phyloP scores from a whole-genome alignment of 2,797 vertebrate species.

The Craterocephalus amniculus region DNA sequence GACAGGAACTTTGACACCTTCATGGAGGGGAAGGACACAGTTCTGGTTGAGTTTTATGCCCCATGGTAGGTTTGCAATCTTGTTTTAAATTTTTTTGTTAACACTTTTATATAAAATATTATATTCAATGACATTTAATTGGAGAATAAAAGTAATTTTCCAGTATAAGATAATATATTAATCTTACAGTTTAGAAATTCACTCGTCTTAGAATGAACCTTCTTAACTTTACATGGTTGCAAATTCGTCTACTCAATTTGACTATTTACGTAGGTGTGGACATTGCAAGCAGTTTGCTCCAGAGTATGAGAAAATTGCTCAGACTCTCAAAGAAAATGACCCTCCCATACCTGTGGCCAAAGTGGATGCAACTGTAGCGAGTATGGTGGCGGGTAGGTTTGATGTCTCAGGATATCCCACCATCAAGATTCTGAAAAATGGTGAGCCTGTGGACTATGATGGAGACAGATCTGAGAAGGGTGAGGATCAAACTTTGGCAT shows the following conservation, averaged over 20 bases:
- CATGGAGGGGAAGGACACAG: conserved; percentile 91
- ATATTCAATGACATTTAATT: background rate
- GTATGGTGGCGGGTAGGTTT: conserved; percentile 84
- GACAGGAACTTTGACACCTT: conserved; percentile 92
- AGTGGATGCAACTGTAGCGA: conserved; percentile 91
- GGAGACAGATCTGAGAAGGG: conserved; percentile 91
- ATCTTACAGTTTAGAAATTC: too few species aligned
- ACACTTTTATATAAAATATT: background rate
- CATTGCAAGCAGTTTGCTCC: conserved; percentile 97
- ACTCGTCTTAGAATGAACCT: background rate
- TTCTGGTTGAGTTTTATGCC: conserved; percentile 96
- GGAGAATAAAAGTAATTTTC: background rate
- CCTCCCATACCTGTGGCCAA: conserved; percentile 94
- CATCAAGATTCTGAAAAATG: conserved; percentile 96
- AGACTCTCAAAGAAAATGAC: conserved; percentile 88
- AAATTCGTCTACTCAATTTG: background rate
- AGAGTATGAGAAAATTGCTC: conserved; percentile 95
- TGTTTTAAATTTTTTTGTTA: background rate
- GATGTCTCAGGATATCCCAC: conserved; percentile 96
- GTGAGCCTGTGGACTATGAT: conserved; percentile 92
- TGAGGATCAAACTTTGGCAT: conserved; percentile 51
- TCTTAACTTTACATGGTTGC: background rate
- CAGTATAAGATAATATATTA: too few species aligned
- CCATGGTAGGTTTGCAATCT: conserved; percentile 86
- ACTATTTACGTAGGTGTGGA: conserved; percentile 87